Base-by-base conservation (phyloP, 1,140 invertebrate genomes). In the Drosophila serrata region DNA sequence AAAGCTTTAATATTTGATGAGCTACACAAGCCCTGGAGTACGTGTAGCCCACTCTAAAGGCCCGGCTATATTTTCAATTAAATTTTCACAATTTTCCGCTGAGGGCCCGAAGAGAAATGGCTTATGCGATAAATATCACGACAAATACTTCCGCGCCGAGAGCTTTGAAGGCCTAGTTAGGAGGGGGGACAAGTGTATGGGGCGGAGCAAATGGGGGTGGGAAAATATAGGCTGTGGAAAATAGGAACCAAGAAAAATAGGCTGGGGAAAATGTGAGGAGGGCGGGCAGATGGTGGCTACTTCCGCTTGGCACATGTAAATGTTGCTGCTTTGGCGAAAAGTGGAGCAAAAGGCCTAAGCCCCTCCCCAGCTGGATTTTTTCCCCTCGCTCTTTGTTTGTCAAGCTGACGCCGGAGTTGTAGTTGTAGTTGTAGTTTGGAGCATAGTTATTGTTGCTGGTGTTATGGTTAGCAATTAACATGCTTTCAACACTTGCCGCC, bases 31-130 rank as follows among this genome's bases (percentile, higher is more conserved):
- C 37, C 19, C 5, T 43, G 17, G 39, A 68, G 37, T 80, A 78
- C 79, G 67, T 69, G 72, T 53, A 31, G 12, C 22, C 29, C 49
- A n/a, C 51, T 31, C 70, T 51, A 27, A 45, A 19, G n/a, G 55
- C 37, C 69, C 62, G 70, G 39, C 80, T 65, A 63, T 53, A 57
- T 84, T 88, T 88, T 88, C 84, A 88, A 88, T 88, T 88, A 88
- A 88, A 88, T 88, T 88, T 88, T 84, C 84, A 88, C 84, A 88
- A 88, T 88, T 88, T 87, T 80, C n/a, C 72, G 68, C 79, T 74
- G 42, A 39, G 57, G 72, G 55, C 37, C 68, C 59, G 53, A 74
- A 78, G 67, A 72, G 62, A 79, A 70, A 84, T 79, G 73, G 85
- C 80, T 80, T 88, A 82, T 88, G 84, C 84, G 84, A 88, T 88